Percentiles rank a stretch among this genome's conserved stretches.
phyloP scores from a whole-genome alignment of 2,113 vertebrate species.

The Ciconia boyciana region DNA sequence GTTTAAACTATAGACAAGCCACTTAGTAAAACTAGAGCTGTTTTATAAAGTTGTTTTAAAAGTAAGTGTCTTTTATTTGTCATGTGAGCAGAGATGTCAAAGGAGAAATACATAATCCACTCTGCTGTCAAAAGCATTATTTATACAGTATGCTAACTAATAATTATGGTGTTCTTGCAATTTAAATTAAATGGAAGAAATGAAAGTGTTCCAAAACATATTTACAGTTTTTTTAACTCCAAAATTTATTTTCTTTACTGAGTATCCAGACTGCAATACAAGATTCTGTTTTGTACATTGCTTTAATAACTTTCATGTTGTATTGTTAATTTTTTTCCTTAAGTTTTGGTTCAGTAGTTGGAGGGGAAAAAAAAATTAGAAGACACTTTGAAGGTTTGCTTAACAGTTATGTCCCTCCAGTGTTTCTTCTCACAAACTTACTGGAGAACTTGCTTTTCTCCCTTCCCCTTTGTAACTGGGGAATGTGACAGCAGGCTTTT shows the following conservation, averaged over 20 bases:
- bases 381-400: not conserved
- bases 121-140: not conserved
- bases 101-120: not conserved
- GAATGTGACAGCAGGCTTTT: not conserved
- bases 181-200: not conserved
- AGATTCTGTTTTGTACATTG: not conserved
- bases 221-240: not conserved
- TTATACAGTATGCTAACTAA: not conserved
- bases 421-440: not conserved
- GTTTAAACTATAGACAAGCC: not conserved
- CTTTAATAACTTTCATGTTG: not conserved
- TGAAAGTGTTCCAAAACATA: not conserved
- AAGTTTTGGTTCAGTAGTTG: not conserved
- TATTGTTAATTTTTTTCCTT: not conserved
- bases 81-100: not conserved
- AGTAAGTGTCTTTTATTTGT: not conserved
- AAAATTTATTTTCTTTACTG: not conserved
- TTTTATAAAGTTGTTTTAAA: not conserved
- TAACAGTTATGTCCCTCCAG: not conserved
- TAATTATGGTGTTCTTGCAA: not conserved
- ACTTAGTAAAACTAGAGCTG: not conserved
- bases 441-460: not conserved
- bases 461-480: not conserved
- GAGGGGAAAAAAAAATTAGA: not conserved
- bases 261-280: not conserved